A percentile compares a stretch with the other conserved stretches of the same genome.
These are phyloP conservation scores for Pipra filicauda DNA, from an alignment of 2,113 vertebrate species.

Conservation along the genomic window DNA sequence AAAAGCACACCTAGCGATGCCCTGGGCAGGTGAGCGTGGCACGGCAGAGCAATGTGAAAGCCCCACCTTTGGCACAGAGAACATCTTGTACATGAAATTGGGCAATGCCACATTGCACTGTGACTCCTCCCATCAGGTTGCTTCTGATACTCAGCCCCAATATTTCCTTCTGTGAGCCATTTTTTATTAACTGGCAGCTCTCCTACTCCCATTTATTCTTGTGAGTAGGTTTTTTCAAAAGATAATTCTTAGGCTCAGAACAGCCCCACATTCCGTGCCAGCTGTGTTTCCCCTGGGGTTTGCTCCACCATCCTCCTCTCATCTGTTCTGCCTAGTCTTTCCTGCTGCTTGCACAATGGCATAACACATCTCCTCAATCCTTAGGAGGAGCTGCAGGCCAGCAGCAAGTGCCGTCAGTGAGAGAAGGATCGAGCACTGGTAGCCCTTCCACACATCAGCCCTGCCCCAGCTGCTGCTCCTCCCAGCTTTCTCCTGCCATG, in stretches of 20 bases:
- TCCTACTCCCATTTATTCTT: neutral
- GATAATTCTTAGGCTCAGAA: neutral
- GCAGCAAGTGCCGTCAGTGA: neutral
- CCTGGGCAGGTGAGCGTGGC: neutral
- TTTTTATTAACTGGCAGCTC: neutral
- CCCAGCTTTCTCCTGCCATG: accelerated
- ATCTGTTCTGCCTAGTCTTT: neutral
- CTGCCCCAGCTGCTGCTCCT: neutral
- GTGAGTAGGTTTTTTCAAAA: neutral
- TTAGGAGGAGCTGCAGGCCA: neutral
- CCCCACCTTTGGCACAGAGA: neutral
- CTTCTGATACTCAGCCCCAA: neutral
- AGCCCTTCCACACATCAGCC: accelerated
- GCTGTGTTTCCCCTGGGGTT: neutral
- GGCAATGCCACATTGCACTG: neutral
- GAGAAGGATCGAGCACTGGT: neutral
- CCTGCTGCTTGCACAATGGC: neutral
- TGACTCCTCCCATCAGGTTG: neutral
- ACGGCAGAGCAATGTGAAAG: neutral
- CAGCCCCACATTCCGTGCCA: neutral
- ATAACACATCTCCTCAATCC: neutral
- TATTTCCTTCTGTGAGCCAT: neutral
- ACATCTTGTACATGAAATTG: neutral
- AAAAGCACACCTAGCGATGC: neutral
- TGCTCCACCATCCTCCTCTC: neutral